Evolutionary conservation across 2,888 invertebrate species (phyloP), one percentile per base, ranked within the genome.

Genomic region (Slavum lentiscoides): DNA sequence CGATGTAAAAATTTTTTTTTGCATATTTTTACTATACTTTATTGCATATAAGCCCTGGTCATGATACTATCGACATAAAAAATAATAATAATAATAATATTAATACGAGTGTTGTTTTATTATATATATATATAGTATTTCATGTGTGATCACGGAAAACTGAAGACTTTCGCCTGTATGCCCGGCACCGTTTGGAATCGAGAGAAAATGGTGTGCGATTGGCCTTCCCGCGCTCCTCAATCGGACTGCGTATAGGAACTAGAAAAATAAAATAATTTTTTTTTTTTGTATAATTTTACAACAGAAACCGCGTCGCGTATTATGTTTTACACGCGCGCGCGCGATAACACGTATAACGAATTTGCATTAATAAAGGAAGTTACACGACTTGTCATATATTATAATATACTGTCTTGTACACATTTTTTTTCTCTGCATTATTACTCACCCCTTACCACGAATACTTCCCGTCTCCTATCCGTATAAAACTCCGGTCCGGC

Each of bases 71-170:
- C n/a, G n/a, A n/a, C n/a, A n/a, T n/a, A n/a, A n/a, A n/a, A n/a
- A n/a, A n/a, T n/a, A n/a, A n/a, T n/a, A n/a, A n/a, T n/a, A 30
- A 30, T 30, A 30, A 30, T 30, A 30, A 30, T 30, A 30, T 2
- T 30, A 30, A 30, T 30, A 30, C 30, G 30, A 30, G 43, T 13
- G 49, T 55, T 19, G 55, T 7, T n/a, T 21, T 37, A 72, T 21
- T 43, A 1, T 43, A 13, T 61, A 21, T 81, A 1, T 49, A 1
- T 88, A 68, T 87, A 95, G 94, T 96, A 94, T 85, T 95, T 93
- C 88, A 91, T 94, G 82, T 96, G 96, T 86, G 92, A 93, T 37
- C 91, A 94, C 86, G 94, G 93, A 8, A 91, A 91, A 85, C 91
- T 92, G 6, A 87, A 91, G 72, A 90, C 91, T 84, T 93, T 93